Evolutionary conservation across 1,140 invertebrate genomes (phyloP), one percentile per base, ranked within the genome.

Genomic region (Diachasmimorpha longicaudata): DNA sequence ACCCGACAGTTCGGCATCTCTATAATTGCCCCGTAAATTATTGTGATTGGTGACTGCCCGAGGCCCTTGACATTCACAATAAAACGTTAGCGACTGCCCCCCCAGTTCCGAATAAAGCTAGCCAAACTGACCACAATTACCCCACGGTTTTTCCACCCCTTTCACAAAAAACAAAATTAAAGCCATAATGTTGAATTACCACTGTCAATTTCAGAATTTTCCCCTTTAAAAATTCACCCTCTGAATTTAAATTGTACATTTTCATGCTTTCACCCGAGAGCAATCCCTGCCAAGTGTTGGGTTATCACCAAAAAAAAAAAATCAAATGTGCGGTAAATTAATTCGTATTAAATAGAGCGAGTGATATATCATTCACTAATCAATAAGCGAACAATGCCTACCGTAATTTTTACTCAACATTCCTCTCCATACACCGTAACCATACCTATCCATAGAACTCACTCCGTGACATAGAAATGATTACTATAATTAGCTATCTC

Each of bases 11-110:
- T 63, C 25, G 58, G 21, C 58, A 63, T 25, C 21, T 25, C 58
- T 25, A 63, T 63, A 63, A 63, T 63, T 63, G 58, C 58, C 58
- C 19, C 14, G 58, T 63, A 63, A 63, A 63, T 63, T 63, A 63
- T 16, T 14, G 66, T 39, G 25, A 31, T 13, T 13, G 13, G 31
- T 19, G 66, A 37, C 14, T 52, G 48, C 66, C 66, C 13, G 36
- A 13, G 36, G 66, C n/a, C 66, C 31, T 68, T 68, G 66, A 39
- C 36, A 39, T 39, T 37, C 36, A 31, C 66, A 68, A 36, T 36
- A 39, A 68, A 68, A 68, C 36, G 21, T 31, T 36, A 14, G 58
- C 10, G 31, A 23, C 0, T 31, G 23, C 55, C 31, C 21, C 31
- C 11, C 31, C 8, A 19, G 31, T 66, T 66, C 21, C 31, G 31